Conservation (phyloP, 2,113 vertebrate genomes). For the Microcebus lehilahytsara region DNA sequence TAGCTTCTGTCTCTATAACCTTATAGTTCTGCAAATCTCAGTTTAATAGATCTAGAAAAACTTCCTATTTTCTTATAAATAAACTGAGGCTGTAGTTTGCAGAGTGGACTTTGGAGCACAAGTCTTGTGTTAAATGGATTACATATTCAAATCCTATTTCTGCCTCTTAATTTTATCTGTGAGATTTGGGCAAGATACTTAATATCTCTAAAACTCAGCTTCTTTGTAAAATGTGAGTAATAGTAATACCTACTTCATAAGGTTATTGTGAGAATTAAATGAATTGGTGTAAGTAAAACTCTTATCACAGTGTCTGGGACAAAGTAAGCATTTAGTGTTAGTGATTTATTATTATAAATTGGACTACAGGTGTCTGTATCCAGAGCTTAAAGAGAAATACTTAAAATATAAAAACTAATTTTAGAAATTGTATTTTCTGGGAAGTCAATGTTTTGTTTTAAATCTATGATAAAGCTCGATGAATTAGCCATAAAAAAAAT, state of each 20-base stretch:
- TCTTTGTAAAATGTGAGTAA: not conserved
- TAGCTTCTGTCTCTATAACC: not conserved
- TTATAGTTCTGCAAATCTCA: constrained; percentile 21
- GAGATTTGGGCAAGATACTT: not conserved
- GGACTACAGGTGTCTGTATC: not conserved
- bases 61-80: not conserved
- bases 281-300: not conserved
- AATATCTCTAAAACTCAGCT: not conserved
- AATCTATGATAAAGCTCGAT: not conserved
- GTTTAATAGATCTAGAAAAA: not conserved
- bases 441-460: constrained; percentile 2
- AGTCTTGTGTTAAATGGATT: not conserved
- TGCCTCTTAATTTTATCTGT: not conserved
- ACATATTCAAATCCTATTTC: not conserved
- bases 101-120: not conserved
- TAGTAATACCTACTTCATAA: not conserved
- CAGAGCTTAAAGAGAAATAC: not conserved
- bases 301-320: not conserved
- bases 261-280: not conserved
- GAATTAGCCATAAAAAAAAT: not conserved
- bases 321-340: not conserved
- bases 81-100: not conserved
- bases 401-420: constrained; percentile 32
- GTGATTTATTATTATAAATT: not conserved
- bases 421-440: not conserved